These are phyloP conservation scores for Argentina silus DNA, from an alignment of 2,797 vertebrate genomes.

Conservation along the genomic window DNA sequence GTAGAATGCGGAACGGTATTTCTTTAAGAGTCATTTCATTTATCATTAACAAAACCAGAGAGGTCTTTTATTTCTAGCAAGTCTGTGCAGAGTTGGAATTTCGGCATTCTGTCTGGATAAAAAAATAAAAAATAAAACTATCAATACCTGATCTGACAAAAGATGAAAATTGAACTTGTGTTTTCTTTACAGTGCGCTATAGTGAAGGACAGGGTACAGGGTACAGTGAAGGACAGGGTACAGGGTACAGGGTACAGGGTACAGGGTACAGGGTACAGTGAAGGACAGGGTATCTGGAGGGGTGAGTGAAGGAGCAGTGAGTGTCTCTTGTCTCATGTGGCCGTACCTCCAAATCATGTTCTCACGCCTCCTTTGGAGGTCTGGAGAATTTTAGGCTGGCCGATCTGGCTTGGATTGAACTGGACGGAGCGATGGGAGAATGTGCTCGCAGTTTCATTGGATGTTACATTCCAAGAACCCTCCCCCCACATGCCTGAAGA, in stretches of 20 bases:
- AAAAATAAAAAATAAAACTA: neutral
- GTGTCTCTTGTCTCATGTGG: too few relatives aligned
- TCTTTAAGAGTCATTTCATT: slow-evolving; percentile 56
- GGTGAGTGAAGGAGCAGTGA: too few relatives aligned
- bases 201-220: neutral
- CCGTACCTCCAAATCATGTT: too few relatives aligned
- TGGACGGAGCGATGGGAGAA: too few relatives aligned
- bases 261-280: neutral
- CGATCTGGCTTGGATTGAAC: too few relatives aligned
- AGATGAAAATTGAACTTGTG: neutral
- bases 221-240: neutral
- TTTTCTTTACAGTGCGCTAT: neutral
- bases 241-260: too few relatives aligned
- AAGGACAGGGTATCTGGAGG: neutral
- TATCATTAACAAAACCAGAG: slow-evolving; percentile 48
- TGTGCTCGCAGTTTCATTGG: too few relatives aligned
- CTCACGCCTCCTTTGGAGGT: too few relatives aligned
- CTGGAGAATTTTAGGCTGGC: too few relatives aligned
- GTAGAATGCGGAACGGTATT: neutral
- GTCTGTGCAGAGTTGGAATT: slow-evolving; percentile 67
- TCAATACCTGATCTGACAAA: too few relatives aligned
- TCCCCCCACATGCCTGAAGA: too few relatives aligned
- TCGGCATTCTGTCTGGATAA: slow-evolving; percentile 16
- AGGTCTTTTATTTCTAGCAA: slow-evolving; percentile 55
- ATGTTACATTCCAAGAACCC: too few relatives aligned